phyloP scores from a whole-genome alignment of 2,113 vertebrate species.

The Corythaixoides concolor region DNA sequence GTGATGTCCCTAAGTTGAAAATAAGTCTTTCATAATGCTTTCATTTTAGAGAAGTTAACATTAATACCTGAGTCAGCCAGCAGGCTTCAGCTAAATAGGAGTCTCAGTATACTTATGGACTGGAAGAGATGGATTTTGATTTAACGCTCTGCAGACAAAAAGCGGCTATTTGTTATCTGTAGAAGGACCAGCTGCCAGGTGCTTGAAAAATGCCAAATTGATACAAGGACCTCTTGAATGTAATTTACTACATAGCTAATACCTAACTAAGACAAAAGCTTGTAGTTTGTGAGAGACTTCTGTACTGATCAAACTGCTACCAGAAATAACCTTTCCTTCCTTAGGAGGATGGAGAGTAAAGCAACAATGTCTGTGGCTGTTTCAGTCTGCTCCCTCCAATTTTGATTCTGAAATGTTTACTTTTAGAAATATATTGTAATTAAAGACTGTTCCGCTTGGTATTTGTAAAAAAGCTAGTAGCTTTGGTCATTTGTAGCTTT shows the following conservation, averaged over 20 bases:
- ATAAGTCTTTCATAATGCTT: background rate
- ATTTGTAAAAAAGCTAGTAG: background rate
- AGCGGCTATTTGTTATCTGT: background rate
- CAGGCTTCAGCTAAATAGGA: background rate
- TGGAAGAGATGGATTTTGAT: background rate
- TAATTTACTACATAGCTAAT: constrained; percentile 6
- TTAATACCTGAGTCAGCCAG: background rate
- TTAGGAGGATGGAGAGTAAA: background rate
- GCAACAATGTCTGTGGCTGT: background rate
- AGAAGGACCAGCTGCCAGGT: background rate
- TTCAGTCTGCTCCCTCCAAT: background rate
- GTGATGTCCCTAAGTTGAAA: background rate
- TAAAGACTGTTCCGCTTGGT: constrained; percentile 1
- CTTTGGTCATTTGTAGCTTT: constrained; percentile 4
- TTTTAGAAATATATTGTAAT: constrained; percentile 5
- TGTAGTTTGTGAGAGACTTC: background rate
- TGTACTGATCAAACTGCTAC: background rate
- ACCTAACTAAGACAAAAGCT: background rate
- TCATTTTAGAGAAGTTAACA: background rate
- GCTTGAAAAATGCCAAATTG: constrained; percentile 22
- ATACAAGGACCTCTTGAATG: constrained; percentile 32
- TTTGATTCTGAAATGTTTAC: constrained; percentile 28
- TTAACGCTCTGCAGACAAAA: background rate
- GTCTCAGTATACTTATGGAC: background rate
- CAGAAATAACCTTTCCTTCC: background rate